phyloP scores from a whole-genome alignment of 1,140 invertebrate species.

The Polyergus mexicanus region DNA sequence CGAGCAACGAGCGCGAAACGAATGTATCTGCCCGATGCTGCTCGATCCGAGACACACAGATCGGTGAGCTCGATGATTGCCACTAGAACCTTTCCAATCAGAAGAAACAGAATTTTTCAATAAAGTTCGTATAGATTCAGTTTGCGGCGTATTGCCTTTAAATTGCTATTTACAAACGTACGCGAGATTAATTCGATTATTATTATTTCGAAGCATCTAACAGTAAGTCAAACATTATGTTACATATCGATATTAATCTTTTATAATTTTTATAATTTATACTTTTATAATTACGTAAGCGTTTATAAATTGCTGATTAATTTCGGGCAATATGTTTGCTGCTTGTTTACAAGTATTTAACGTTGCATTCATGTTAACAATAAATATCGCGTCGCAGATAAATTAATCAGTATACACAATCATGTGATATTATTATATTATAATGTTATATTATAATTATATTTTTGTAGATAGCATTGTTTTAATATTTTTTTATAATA shows the following conservation, averaged over 20 bases:
- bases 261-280: no score
- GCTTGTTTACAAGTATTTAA: not conserved
- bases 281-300: no score
- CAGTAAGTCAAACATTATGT: conserved; percentile 12
- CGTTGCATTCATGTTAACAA: not conserved
- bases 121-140: conserved; percentile 22
- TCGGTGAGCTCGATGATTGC: conserved; percentile 28
- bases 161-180: conserved; percentile 26
- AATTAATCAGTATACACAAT: not conserved
- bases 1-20: conserved; percentile 27
- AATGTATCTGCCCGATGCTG: not conserved
- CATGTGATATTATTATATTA: not conserved
- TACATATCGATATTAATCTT: not conserved
- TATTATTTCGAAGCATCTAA: not conserved
- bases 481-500: conserved; percentile 17
- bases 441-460: not conserved
- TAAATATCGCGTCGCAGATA: not conserved
- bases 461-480: not conserved
- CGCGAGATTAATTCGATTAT: not conserved
- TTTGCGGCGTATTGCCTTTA: conserved; percentile 36
- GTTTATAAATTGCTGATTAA: not conserved
- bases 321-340: not conserved
- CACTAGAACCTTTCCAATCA: conserved; percentile 30
- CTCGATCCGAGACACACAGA: not conserved
- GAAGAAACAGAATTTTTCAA: conserved; percentile 46